Percentiles rank a stretch among this genome's conserved stretches.
Conservation (phyloP, 2,113 vertebrate species). For the Hemichromis elongatus region DNA sequence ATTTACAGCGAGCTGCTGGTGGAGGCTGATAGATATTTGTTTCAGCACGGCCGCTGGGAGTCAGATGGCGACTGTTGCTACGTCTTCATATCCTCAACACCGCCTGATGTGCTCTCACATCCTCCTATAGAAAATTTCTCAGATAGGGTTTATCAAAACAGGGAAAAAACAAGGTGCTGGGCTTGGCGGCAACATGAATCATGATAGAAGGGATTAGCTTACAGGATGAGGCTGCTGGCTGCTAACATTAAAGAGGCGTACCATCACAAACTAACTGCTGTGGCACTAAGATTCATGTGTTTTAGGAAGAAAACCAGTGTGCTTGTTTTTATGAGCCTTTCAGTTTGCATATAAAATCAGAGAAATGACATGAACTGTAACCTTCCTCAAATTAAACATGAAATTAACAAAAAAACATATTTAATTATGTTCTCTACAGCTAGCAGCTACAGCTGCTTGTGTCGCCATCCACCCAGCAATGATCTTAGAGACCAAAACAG, state of each 20-base stretch:
- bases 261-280: neutral
- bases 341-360: neutral
- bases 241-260: neutral
- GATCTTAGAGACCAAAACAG: neutral
- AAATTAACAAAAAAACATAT: neutral
- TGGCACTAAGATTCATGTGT: neutral
- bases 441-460: neutral
- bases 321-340: neutral
- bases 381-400: neutral
- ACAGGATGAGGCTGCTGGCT: neutral
- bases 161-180: neutral
- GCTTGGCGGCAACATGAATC: neutral
- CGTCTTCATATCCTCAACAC: slow-evolving; percentile 19
- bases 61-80: slow-evolving; percentile 24
- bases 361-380: neutral
- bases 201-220: neutral
- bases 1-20: slow-evolving; percentile 38
- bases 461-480: neutral
- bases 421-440: neutral
- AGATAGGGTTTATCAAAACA: neutral
- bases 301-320: neutral
- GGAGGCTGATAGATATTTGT: slow-evolving; percentile 41
- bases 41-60: slow-evolving; percentile 11
- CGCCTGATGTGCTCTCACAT: slow-evolving; percentile 9
- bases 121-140: neutral